phyloP scores from a whole-genome alignment of 2,888 invertebrate species.

The Eupithecia subfuscata region DNA sequence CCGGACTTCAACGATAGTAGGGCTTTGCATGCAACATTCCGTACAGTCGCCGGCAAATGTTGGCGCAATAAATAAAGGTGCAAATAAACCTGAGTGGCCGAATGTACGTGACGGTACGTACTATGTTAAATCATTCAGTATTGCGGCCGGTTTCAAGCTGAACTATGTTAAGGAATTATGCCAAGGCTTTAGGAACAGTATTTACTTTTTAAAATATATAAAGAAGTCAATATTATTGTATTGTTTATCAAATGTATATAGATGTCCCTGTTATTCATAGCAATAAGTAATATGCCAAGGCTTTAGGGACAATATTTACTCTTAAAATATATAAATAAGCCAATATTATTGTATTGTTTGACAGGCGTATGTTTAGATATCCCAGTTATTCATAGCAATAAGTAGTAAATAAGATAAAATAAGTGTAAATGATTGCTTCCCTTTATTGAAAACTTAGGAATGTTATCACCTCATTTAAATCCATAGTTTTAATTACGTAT shows the following conservation, averaged over 20 bases:
- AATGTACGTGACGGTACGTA: slow-evolving; percentile 23
- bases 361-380: neutral
- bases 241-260: neutral
- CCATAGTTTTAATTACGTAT: neutral
- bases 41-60: slow-evolving; percentile 33
- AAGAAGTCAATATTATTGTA: neutral
- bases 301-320: neutral
- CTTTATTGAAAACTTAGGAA: neutral
- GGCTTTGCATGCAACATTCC: slow-evolving; percentile 66
- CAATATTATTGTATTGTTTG: neutral
- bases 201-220: neutral
- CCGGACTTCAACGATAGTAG: slow-evolving; percentile 57
- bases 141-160: slow-evolving; percentile 13
- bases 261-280: neutral
- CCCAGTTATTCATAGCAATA: neutral
- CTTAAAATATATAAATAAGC: neutral
- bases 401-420: neutral
- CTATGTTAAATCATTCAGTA: slow-evolving; percentile 31
- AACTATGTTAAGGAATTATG: slow-evolving; percentile 13
- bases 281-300: neutral
- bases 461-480: neutral
- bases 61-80: slow-evolving; percentile 18
- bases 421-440: neutral
- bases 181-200: neutral
- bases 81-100: slow-evolving; percentile 26